Evolutionary conservation across 2,888 invertebrate species (phyloP).

Genomic region (Dione vanillae): DNA sequence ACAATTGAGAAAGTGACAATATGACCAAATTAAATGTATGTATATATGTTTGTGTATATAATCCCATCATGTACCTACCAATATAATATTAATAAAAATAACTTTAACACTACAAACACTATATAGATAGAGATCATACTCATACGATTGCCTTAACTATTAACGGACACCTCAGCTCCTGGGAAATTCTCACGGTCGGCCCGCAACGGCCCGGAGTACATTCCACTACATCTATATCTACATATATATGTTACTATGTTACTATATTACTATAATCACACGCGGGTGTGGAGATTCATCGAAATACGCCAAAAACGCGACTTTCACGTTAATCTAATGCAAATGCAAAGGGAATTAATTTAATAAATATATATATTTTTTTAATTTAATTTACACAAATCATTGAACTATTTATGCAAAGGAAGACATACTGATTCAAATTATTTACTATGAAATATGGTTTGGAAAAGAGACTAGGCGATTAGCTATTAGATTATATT

Average conservation of each 20-base stretch:
- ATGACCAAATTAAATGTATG: neutral
- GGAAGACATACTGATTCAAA: constrained; percentile 43
- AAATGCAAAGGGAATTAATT: neutral
- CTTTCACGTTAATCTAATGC: neutral
- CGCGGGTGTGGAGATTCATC: constrained; percentile 6
- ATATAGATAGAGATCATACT: neutral
- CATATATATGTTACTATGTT: too few relatives aligned
- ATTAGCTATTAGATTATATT: constrained; percentile 4
- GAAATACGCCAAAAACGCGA: neutral
- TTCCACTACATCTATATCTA: neutral
- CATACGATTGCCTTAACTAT: neutral
- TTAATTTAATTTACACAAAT: constrained; percentile 34
- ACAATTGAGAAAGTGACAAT: neutral
- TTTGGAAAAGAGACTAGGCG: neutral
- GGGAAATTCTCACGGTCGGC: constrained; percentile 16
- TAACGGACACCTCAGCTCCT: neutral
- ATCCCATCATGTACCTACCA: constrained; percentile 16
- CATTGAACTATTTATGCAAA: constrained; percentile 38
- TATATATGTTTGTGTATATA: neutral
- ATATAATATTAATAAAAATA: neutral
- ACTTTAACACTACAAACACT: neutral
- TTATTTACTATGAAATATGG: constrained; percentile 12
- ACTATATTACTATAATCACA: neutral
- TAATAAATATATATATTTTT: constrained; percentile 28
- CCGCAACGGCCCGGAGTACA: constrained; percentile 2